Base-by-base conservation (phyloP, 2,888 invertebrate genomes). In the Melanotus villosus region DNA sequence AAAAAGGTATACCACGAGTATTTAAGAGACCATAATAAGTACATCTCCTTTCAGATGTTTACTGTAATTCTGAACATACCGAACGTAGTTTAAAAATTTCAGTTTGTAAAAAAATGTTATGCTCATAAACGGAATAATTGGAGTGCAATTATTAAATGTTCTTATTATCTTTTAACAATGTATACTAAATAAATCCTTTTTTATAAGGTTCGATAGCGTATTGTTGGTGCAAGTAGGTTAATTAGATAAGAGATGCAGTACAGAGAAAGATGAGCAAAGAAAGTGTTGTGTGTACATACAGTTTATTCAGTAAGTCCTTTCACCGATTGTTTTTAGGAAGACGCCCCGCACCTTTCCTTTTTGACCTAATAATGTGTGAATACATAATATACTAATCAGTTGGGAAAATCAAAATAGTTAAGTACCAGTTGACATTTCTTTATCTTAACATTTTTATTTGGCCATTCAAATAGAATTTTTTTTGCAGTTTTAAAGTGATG, bases 291-390 rank as follows among this genome's bases (percentile, higher is more conserved):
- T 41, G 36, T 60, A 14, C 41, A 43, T 64, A 65, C 14, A 62
- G 23, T 66, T 62, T 54, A 54, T 38, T 68, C 45, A 63, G 41
- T 5, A 7, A 43, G 34, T 43, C 68, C 72, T 72, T 72, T 72
- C 72, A 72, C 72, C 67, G 64, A 70, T 72, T 72, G 69, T 72
- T 65, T 65, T 57, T 56, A 56, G 21, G 21, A 52, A 26, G 23
- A 52, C 7, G n/a, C 56, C 38, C 36, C 56, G 38, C 62, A 41
- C 63, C 68, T 68, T 68, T 68, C 68, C 43, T 58, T 68, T 68
- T 68, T 62, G 64, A 68, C 68, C 68, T 30, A 63, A 52, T 68
- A 64, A 52, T 16, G 36, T 16, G 36, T 19, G 14, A 16, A 16
- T 41, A 41, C 41, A 41, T 41, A 41, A 41, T 41, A 41, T 16